Base-by-base conservation (phyloP, 2,113 vertebrate genomes). In the Orientallactaga bullata region DNA sequence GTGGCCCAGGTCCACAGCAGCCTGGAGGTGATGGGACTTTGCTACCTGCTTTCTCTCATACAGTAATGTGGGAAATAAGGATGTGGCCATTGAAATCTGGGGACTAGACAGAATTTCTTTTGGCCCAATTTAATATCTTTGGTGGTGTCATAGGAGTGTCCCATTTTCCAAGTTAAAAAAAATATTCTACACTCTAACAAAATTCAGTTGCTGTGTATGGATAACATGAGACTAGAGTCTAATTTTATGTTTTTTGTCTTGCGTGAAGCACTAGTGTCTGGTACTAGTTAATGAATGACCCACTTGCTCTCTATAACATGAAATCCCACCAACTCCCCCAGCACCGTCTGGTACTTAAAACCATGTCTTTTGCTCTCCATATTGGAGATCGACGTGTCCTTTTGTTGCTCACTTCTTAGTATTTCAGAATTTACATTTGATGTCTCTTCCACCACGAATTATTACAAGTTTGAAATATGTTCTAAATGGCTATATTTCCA, bases 61-160 rank as follows among this genome's bases (percentile, higher is more conserved):
- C n/a, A 69, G 85, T 60, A 35, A 85, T 69, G 23, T 76, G 83
- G 68, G 73, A 88, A 92, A 85, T 76, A 69, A 80, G 39, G 18
- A 30, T 84, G 24, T 21, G 78, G 71, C 90, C 51, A 85, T 6
- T 66, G 78, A 88, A 90, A n/a, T 11, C 30, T 83, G 89, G 39
- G 24, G 71, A 39, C 32, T 66, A 72, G 30, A 81, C 71, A 66
- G 76, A 80, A 81, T 84, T 47, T 61, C 58, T 60, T 60, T 60
- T 60, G n/a, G n/a, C n/a, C n/a, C n/a, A n/a, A n/a, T n/a, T n/a
- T n/a, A n/a, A 60, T 60, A 60, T 92, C 39, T 78, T 66, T 85
- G 88, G 35, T 21, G 37, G 28, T 87, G 90, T 84, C 37, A 87
- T 88, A 90, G 51, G 6, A 88, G 13, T 60, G 35, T 76, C 69